Base-by-base conservation (phyloP, 2,888 invertebrate genomes). In the Drosophila algonquin region DNA sequence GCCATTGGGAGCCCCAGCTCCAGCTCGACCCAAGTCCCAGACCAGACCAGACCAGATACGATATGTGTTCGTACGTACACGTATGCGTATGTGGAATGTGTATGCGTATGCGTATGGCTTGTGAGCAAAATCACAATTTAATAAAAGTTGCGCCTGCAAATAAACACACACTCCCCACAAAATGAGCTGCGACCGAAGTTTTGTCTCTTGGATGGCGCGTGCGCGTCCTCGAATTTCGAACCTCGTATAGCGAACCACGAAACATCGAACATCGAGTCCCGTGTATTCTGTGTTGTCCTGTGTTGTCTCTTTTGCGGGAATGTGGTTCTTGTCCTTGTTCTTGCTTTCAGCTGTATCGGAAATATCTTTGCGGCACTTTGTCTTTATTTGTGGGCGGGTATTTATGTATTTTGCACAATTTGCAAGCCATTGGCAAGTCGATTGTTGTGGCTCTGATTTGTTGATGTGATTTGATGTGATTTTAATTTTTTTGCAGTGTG, bases 71-170 rank as follows among this genome's bases (percentile, higher is more conserved):
- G 18, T 18, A 14, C 12, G 12, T 32, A 32, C 10, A 3, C 5
- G 12, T 55, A 9, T 48, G n/a, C 18, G 10, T 46, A 4, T 52
- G 18, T 24, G 27, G 27, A 14, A 12, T 61, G 16, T 58, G 30
- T 48, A 51, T 53, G 53, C 56, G 53, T 54, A 46, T 54, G 40
- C 48, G 48, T 65, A 45, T 21, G 18, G 50, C 32, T 55, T 45
- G 80, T 80, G 79, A 73, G 87, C 77, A 65, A 83, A 83, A 87
- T 87, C 86, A 87, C 84, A 87, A 87, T 84, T 86, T 86, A 86
- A 84, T 87, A 84, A 84, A 87, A 83, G 79, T 86, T 86, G 83
- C 73, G 86, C 81, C 83, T 80, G 88, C 81, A 85, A 88, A 80
- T 86, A 86, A 83, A 87, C 77, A 87, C 77, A 87, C 70, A 68